phyloP scores from a whole-genome alignment of 2,888 invertebrate species.

The Scelioninae gen. 2 region DNA sequence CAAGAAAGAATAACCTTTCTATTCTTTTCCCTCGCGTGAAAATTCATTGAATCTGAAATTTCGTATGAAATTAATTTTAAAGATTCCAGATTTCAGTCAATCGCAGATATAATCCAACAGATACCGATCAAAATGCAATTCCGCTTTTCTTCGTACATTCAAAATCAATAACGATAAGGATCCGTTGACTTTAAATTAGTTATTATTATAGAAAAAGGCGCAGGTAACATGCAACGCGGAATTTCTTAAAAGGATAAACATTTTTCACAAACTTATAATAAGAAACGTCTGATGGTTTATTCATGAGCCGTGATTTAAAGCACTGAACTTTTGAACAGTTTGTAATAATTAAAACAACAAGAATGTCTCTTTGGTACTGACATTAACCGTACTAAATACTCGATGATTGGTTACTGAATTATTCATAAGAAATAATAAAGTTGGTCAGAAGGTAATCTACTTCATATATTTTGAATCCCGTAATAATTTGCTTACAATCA shows the following conservation, averaged over 20 bases:
- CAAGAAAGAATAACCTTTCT: neutral
- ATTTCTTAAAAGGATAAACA: constrained; percentile 23
- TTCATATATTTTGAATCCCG: constrained; percentile 10
- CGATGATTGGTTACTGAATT: constrained; percentile 30
- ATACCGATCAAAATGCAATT: constrained; percentile 38
- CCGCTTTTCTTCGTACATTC: constrained; percentile 40
- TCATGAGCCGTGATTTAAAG: constrained; percentile 41
- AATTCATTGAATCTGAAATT: no score
- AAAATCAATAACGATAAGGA: constrained; percentile 44
- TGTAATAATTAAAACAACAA: constrained; percentile 38
- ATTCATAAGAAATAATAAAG: constrained; percentile 31
- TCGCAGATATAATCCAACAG: constrained; percentile 32
- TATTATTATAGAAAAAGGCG: constrained; percentile 15
- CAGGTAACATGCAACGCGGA: constrained; percentile 17
- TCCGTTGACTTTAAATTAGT: constrained; percentile 46
- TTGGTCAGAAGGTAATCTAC: constrained; percentile 30
- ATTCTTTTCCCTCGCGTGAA: neutral
- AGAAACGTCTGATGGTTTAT: constrained; percentile 28
- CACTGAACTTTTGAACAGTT: constrained; percentile 36
- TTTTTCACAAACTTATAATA: constrained; percentile 32
- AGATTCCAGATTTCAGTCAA: constrained; percentile 26
- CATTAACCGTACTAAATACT: constrained; percentile 42
- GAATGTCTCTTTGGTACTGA: constrained; percentile 31
- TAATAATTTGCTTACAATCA: neutral
- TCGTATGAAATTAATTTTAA: constrained; percentile 42